Evolutionary conservation across 2,113 vertebrate species (phyloP).

Genomic region (Mungos mungo): DNA sequence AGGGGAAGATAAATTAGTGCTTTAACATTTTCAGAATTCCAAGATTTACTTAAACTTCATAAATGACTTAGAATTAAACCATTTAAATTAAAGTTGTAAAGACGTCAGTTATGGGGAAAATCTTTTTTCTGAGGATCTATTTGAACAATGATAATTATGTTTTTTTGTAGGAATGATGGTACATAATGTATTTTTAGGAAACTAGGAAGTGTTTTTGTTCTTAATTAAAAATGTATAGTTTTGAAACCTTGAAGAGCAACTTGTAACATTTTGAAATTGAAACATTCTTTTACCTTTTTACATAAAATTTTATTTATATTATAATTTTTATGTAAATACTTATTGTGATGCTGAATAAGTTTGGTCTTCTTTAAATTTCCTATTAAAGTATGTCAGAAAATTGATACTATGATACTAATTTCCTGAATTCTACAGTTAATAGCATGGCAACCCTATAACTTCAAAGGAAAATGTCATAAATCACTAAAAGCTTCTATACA

Average conservation of each 20-base stretch:
- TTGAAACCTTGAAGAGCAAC: background rate
- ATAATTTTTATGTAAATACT: background rate
- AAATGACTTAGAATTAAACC: slow-evolving; percentile 34
- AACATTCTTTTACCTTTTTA: background rate
- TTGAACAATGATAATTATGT: background rate
- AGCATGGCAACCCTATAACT: background rate
- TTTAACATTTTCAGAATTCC: slow-evolving; percentile 26
- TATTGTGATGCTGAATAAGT: background rate
- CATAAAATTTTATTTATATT: background rate
- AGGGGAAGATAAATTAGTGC: slow-evolving; percentile 60
- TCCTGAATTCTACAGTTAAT: background rate
- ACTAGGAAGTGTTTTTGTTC: background rate
- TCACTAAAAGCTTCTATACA: background rate
- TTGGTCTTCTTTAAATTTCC: background rate
- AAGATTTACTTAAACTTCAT: slow-evolving; percentile 32
- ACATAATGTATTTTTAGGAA: background rate
- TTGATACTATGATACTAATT: background rate
- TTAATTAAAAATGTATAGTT: background rate
- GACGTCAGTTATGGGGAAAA: background rate
- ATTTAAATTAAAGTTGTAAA: slow-evolving; percentile 71
- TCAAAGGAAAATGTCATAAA: background rate
- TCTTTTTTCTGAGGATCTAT: background rate
- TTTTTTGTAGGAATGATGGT: background rate
- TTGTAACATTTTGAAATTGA: background rate
- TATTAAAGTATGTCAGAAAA: background rate